A percentile compares a stretch with the other conserved stretches of the same genome.
phyloP scores from a whole-genome alignment of 2,888 invertebrate species.

The Brachypalpus laphriformis region DNA sequence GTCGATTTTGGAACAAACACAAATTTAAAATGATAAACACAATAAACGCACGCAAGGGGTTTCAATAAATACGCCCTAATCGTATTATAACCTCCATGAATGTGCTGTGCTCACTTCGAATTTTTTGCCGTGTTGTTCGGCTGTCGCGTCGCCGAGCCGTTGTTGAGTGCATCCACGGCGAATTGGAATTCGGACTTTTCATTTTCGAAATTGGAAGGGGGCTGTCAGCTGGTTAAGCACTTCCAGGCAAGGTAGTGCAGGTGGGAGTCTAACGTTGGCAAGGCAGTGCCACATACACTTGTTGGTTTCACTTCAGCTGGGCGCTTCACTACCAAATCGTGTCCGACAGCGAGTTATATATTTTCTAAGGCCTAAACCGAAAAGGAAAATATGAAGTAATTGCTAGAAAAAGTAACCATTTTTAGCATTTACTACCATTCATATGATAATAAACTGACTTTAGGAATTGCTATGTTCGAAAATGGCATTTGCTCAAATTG shows the following conservation, averaged over 20 bases:
- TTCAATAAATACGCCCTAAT: constrained; percentile 58
- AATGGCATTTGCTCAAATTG: too few species aligned
- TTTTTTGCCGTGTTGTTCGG: constrained; percentile 19
- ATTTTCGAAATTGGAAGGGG: neutral
- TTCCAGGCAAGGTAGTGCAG: constrained; percentile 3
- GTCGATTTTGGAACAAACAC: constrained; percentile 25
- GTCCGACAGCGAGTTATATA: too few species aligned
- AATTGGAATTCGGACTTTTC: neutral
- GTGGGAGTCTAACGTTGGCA: neutral
- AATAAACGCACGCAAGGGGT: constrained; percentile 47
- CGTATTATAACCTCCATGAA: constrained; percentile 54
- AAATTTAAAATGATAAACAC: constrained; percentile 53
- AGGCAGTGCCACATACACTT: neutral
- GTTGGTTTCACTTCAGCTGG: neutral
- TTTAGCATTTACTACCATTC: too few species aligned
- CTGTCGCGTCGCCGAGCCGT: constrained; percentile 3
- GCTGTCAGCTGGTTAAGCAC: constrained; percentile 21
- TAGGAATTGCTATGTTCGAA: too few species aligned
- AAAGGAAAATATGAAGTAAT: too few species aligned
- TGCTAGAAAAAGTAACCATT: too few species aligned
- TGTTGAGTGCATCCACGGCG: constrained; percentile 12
- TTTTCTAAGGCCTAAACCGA: too few species aligned
- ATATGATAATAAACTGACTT: too few species aligned
- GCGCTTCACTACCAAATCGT: too few species aligned
- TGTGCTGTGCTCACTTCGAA: constrained; percentile 51